These are phyloP conservation scores for Oophaga pumilio DNA, from an alignment of 2,113 vertebrate species.

Conservation along the genomic window DNA sequence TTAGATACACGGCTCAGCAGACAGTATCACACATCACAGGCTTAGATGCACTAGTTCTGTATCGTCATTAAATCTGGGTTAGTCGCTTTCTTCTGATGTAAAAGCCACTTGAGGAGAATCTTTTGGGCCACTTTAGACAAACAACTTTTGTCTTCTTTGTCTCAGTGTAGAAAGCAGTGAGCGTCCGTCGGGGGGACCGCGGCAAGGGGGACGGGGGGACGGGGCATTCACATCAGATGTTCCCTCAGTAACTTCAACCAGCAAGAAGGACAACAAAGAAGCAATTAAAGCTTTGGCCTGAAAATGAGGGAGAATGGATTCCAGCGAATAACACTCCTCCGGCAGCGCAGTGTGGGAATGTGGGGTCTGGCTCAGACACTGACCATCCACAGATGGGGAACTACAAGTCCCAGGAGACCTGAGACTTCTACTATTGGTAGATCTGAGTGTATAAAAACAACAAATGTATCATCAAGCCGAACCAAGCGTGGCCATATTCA, in stretches of 20 bases:
- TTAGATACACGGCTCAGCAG: too few species aligned
- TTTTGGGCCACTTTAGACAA: constrained; percentile 22
- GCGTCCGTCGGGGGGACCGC: neutral
- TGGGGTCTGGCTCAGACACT: neutral
- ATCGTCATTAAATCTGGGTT: neutral
- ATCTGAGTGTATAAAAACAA: too few species aligned
- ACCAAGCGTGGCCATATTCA: too few species aligned
- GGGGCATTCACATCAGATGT: neutral
- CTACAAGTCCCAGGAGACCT: neutral
- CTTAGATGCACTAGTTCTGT: neutral
- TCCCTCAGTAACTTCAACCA: constrained; percentile 15
- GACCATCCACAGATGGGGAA: neutral
- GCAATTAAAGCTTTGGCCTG: neutral
- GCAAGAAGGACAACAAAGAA: neutral
- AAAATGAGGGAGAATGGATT: neutral
- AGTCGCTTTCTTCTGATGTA: neutral
- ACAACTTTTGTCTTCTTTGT: constrained; percentile 30
- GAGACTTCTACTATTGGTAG: too few species aligned
- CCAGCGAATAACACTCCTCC: neutral
- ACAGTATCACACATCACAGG: too few species aligned
- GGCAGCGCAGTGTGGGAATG: neutral
- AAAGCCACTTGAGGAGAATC: neutral
- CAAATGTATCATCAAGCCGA: too few species aligned
- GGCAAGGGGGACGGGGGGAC: neutral
- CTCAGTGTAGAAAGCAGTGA: neutral